Evolutionary conservation across 1,140 invertebrate species (phyloP).

Genomic region (Periplaneta americana): DNA sequence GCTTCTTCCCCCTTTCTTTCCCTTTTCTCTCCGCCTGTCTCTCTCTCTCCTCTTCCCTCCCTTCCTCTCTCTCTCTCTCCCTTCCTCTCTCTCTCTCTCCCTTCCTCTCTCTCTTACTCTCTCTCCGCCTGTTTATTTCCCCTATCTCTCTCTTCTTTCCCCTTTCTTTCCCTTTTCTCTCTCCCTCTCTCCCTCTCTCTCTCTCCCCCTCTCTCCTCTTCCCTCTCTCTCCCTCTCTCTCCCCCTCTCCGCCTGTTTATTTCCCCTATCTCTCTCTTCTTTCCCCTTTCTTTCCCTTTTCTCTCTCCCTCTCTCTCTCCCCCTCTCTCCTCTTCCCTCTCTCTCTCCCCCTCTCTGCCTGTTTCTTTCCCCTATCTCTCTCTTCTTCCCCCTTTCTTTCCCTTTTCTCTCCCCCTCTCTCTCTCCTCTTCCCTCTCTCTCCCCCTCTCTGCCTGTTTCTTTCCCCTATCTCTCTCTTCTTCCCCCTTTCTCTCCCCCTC

Average conservation of each 20-base stretch:
- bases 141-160: neutral
- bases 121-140: neutral
- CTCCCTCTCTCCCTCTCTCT: neutral
- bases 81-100: neutral
- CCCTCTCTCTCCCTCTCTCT: neutral
- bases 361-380: too few species aligned
- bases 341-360: neutral
- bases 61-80: too few species aligned
- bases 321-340: neutral
- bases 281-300: neutral
- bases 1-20: too few species aligned
- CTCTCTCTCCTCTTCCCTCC: too few species aligned
- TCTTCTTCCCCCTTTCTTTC: neutral
- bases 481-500: neutral
- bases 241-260: neutral
- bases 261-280: neutral
- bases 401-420: neutral
- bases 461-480: neutral
- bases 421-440: neutral
- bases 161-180: neutral
- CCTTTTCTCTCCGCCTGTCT: too few species aligned
- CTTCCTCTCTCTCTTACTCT: neutral
- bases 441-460: neutral
- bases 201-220: neutral
- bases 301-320: neutral